A percentile compares a stretch with the other conserved stretches of the same genome.
Conservation (phyloP, 2,797 vertebrate species). For the Argya squamiceps region DNA sequence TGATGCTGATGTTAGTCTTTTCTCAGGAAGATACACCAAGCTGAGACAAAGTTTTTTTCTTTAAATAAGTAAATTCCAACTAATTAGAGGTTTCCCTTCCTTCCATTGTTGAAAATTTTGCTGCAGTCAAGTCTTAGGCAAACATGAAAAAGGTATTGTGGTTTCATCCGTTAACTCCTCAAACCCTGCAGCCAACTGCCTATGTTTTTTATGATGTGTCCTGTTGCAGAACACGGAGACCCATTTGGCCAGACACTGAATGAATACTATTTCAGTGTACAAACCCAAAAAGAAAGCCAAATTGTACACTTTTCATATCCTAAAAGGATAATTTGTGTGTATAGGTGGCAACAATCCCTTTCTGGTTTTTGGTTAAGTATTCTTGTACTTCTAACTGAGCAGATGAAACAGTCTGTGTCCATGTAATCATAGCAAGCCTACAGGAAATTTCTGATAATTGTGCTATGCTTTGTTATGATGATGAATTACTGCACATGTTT, state of each 20-base stretch:
- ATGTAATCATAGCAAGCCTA: constrained; percentile 26
- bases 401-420: constrained; percentile 33
- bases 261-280: neutral
- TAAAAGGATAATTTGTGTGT: neutral
- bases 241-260: neutral
- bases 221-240: neutral
- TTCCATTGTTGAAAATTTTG: neutral
- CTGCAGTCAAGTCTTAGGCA: neutral
- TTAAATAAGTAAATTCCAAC: neutral
- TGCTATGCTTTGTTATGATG: constrained; percentile 44
- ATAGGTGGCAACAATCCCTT: neutral
- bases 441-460: constrained; percentile 49
- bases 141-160: neutral
- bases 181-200: neutral
- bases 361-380: neutral
- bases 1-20: constrained; percentile 42
- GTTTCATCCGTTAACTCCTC: neutral
- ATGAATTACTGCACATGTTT: constrained; percentile 46
- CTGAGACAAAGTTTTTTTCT: neutral
- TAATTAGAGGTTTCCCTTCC: constrained; percentile 39
- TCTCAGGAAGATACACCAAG: neutral
- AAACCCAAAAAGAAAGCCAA: neutral
- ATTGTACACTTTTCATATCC: neutral
- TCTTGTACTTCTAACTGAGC: constrained; percentile 1
- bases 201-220: neutral